phyloP scores from a whole-genome alignment of 1,140 invertebrate species.

The Mizuhopecten yessoensis region DNA sequence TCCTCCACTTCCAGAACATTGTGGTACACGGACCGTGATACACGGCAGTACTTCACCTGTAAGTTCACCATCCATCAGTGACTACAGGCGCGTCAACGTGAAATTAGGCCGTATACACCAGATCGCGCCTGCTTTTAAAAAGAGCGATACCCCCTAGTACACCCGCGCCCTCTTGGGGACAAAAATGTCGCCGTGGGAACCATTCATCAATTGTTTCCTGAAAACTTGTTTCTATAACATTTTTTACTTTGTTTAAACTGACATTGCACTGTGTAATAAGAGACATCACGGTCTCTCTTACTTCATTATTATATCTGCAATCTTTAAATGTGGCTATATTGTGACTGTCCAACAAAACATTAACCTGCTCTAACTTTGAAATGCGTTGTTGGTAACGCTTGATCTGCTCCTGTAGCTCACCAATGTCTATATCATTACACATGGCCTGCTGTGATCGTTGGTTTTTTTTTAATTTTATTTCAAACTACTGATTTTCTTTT shows the following conservation, averaged over 20 bases:
- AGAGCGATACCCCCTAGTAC: too few species aligned
- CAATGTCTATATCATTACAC: slow-evolving; percentile 15
- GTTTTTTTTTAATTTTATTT: neutral
- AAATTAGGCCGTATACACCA: too few species aligned
- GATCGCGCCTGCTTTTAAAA: too few species aligned
- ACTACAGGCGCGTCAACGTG: too few species aligned
- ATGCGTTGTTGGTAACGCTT: neutral
- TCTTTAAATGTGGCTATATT: slow-evolving; percentile 42
- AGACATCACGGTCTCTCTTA: slow-evolving; percentile 48
- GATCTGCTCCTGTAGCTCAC: slow-evolving; percentile 46
- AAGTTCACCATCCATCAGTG: too few species aligned
- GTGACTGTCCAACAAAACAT: neutral
- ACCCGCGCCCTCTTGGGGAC: too few species aligned
- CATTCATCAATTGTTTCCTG: neutral
- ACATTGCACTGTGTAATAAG: slow-evolving; percentile 51
- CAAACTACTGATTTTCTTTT: neutral
- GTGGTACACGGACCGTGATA: too few species aligned
- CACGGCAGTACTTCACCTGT: too few species aligned
- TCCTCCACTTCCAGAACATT: too few species aligned
- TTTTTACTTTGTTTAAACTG: too few species aligned
- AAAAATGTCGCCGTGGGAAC: too few species aligned
- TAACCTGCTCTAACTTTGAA: slow-evolving; percentile 46
- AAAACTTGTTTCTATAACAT: slow-evolving; percentile 41
- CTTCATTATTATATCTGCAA: slow-evolving; percentile 55
- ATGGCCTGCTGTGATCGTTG: too few species aligned